These are phyloP conservation scores for Murina feae DNA, from an alignment of 2,113 vertebrate genomes.

Conservation along the genomic window DNA sequence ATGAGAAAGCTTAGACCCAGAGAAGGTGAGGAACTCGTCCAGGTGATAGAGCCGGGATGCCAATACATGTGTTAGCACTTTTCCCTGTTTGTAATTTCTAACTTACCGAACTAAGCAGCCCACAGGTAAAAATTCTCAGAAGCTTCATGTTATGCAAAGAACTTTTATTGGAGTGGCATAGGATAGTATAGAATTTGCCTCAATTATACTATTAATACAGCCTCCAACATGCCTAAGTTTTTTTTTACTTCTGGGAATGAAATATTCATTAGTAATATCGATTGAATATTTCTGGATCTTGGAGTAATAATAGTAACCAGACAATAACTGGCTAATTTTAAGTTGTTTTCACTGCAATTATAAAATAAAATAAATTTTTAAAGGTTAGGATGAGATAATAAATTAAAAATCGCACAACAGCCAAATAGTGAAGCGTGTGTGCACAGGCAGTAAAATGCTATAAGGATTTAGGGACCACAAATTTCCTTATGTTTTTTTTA, in stretches of 20 bases:
- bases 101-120: neutral
- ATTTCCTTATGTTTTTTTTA: neutral
- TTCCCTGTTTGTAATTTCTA: conserved; percentile 8
- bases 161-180: neutral
- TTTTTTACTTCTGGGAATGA: conserved; percentile 23
- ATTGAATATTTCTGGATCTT: neutral
- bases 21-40: neutral
- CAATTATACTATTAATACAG: neutral
- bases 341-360: neutral
- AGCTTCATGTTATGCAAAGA: neutral
- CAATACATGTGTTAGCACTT: neutral
- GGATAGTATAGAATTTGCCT: neutral
- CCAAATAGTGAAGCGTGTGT: neutral
- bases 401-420: neutral
- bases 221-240: neutral
- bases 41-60: neutral
- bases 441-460: neutral
- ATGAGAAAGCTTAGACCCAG: neutral
- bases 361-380: neutral
- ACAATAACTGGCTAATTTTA: conserved; percentile 9
- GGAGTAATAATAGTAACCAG: neutral
- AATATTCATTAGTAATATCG: conserved; percentile 4
- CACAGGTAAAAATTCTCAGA: conserved; percentile 6
- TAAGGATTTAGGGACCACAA: neutral
- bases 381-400: conserved; percentile 22